phyloP scores from a whole-genome alignment of 2,113 vertebrate genomes.

The Brachyhypopomus gauderio region DNA sequence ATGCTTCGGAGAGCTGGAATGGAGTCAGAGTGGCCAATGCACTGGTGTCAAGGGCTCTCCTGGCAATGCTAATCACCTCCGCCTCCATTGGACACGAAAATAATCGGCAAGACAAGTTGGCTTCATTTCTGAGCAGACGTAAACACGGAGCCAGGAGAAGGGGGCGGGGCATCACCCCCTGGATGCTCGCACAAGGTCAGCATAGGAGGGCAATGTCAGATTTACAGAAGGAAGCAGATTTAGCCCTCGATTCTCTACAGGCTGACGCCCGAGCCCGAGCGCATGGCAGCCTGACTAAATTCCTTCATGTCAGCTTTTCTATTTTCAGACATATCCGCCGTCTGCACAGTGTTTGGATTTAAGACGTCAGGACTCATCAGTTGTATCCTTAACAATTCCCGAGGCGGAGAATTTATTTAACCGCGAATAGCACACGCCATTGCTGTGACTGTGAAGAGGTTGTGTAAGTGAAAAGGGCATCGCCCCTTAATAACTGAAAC shows the following conservation, averaged over 20 bases:
- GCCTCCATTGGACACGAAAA: constrained; percentile 49
- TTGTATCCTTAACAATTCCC: too few relatives aligned
- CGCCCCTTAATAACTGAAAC: neutral
- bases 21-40: constrained; percentile 53
- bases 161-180: neutral
- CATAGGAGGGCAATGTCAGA: neutral
- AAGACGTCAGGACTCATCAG: too few relatives aligned
- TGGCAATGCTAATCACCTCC: constrained; percentile 56
- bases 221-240: neutral
- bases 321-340: too few relatives aligned
- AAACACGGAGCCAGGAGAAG: constrained; percentile 40
- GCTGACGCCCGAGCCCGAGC: neutral
- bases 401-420: neutral
- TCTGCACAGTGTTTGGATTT: too few relatives aligned
- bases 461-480: neutral
- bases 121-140: constrained; percentile 49
- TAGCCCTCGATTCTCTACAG: neutral
- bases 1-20: constrained; percentile 46
- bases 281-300: too few relatives aligned
- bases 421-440: neutral
- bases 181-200: constrained; percentile 23
- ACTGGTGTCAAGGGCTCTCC: constrained; percentile 50
- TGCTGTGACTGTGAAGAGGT: neutral
- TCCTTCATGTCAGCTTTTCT: too few relatives aligned
- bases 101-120: constrained; percentile 53